Evolutionary conservation across 1,140 invertebrate species (phyloP), one percentile per base, ranked within the genome.

Genomic region (Saccostrea echinata): DNA sequence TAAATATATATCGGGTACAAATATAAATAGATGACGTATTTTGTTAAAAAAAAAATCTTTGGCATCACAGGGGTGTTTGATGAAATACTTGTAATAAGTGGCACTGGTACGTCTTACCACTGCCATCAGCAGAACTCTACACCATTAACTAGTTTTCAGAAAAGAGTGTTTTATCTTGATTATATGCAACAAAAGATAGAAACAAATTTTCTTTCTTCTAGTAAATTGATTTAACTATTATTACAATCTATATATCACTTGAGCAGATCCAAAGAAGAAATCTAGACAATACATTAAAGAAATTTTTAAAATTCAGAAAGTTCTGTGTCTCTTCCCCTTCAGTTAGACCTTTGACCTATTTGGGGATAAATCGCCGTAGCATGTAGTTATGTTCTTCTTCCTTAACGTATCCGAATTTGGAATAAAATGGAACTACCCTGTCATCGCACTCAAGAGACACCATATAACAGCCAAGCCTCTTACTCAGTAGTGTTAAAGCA

Each of bases 401-500:
- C 52, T 89, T 91, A 12, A 96, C 96, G 93, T 98, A 99, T 0
- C 98, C 98, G 90, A 99, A 96, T 24, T 96, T 96, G 93, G 97
- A 96, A 94, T 99, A 99, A 94, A 99, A 99, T 86, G 97, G 96
- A 83, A 98, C 97, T 84, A 99, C 96, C 81, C 96, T 96, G 94
- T 99, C 98, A 93, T 97, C 98, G 95, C 99, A 99, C 93, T 99
- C 98, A 43, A 99, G 95, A 1, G 98, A 97, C 94, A 99, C 97
- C 96, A 99, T 99, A 94, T 99, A 99, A 95, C 98, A 99, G 1
- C 97, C 97, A 11, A 99, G 93, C 82, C 97, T 95, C 91, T 97
- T 96, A 11, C 97, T 97, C 53, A 99, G 94, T 85, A 97, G 94
- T 0, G 97, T 97, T 21, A 99, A 96, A 11, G 97, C 97, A 84